Base-by-base conservation (phyloP, 1,140 invertebrate genomes). In the Meloidogyne chitwoodi region DNA sequence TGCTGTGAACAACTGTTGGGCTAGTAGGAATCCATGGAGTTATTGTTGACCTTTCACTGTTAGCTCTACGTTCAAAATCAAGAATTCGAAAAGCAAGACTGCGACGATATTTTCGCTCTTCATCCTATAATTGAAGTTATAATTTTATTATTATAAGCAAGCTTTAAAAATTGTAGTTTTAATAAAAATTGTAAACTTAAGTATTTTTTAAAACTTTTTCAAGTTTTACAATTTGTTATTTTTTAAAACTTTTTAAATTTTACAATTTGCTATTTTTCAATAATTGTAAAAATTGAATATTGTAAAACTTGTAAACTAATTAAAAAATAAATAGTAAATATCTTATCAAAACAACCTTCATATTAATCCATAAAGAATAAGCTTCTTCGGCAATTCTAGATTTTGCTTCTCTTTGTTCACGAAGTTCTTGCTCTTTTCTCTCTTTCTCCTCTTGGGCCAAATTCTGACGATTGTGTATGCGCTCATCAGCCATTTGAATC, bases 81-180 rank as follows among this genome's bases (percentile, higher is more conserved):
- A 80, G 66, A 29, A 80, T 80, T 68, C 80, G 63, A 66, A 80
- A 81, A 29, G 79, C 80, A 24, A 80, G 61, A 31, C 71, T 76
- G 22, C 83, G 78, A 19, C 70, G 26, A 65, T 77, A 80, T 24
- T 62, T 75, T 8, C 74, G 38, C 68, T 80, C 78, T 68, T 80
- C 56, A 11, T 29, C 41, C 79, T 80, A 24, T 24, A 77, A 77
- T 38, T 64, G 6, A 12, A 64, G 10, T 12, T 2, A 73, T 14
- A 68, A 69, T 68, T 73, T 63, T 29, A 11, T 31, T 31, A 31
- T 3, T 31, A 31, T 3, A 31, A 31, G 29, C 6, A 31, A 3
- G 29, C 6, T 31, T 31, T 3, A 31, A 31, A 31, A 6, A 31
- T 31, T 31, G 29, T 31, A 31, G 6, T 31, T 31, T 31, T 31